Evolutionary conservation across 2,888 invertebrate genomes (phyloP), one percentile per base, ranked within the genome.

Genomic region (Panopea generosa): DNA sequence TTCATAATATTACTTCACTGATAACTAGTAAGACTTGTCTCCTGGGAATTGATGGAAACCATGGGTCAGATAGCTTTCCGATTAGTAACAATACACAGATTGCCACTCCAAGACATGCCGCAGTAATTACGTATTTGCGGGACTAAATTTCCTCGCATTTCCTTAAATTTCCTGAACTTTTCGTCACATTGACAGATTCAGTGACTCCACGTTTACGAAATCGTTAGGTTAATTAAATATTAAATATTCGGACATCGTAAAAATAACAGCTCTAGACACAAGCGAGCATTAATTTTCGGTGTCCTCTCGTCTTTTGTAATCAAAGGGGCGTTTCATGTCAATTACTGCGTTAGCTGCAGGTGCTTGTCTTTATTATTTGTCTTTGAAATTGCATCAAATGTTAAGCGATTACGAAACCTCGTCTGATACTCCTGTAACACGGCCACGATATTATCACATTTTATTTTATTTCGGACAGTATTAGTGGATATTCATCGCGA

Each of bases 321-420:
- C 57, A 71, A 71, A 38, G 60, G 67, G 77, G 77, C 77, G 71
- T 71, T 57, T 52, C 56, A 55, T 22, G 71, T 63, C 68, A 71
- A 62, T 72, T 72, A 47, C 27, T 62, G 27, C 16, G 11, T 43
- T 40, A n/a, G 62, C 67, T 71, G 77, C 77, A 77, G 77, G 71
- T 77, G 77, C 57, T 59, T 63, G 49, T 24, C 40, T 29, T 40
- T n/a, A n/a, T 18, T 50, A 24, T 49, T 16, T n/a, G 43, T n/a
- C 43, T 43, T 24, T n/a, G 9, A 22, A 20, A 65, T 65, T 65
- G 56, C 65, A 55, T 65, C 65, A 43, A 47, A 38, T 20, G 27
- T 56, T 45, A 33, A 16, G 45, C 18, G 27, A 61, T 61, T 61
- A 61, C 61, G 33, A 50, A 61, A 70, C 61, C 38, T 60, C 27